phyloP scores from a whole-genome alignment of 2,888 invertebrate genomes.

The Eupelmus urozonus region DNA sequence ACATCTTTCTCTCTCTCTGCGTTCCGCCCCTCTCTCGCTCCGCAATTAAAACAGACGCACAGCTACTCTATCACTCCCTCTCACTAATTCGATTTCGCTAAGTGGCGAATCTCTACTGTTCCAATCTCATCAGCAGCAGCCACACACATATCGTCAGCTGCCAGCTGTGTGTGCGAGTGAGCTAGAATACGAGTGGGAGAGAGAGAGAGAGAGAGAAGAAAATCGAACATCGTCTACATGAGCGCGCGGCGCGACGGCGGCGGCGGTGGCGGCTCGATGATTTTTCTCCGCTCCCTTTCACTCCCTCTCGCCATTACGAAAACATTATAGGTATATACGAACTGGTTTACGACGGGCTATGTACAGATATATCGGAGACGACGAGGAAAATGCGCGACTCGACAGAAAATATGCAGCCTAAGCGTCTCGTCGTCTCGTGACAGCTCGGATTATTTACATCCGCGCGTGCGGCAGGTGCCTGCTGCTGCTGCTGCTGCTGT shows the following conservation, averaged over 20 bases:
- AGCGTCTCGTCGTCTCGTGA: not conserved
- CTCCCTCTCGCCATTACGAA: not conserved
- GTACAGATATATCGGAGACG: no score
- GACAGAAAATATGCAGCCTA: no score
- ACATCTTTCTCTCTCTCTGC: no score
- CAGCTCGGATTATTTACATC: constrained; percentile 11
- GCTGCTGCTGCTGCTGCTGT: not conserved
- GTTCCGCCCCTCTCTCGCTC: no score
- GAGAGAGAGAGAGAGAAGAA: constrained; percentile 29
- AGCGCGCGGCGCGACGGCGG: not conserved
- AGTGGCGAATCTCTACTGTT: constrained; percentile 3
- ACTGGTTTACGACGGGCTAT: no score
- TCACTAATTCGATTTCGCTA: constrained; percentile 36
- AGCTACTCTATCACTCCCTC: not conserved
- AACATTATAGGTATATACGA: no score
- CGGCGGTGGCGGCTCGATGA: constrained; percentile 35
- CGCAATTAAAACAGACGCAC: no score
- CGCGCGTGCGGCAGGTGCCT: not conserved
- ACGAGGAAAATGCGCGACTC: no score
- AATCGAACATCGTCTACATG: constrained; percentile 49
- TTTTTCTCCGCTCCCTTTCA: constrained; percentile 28
- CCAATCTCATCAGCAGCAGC: constrained; percentile 12
- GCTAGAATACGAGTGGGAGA: no score
- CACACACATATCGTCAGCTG: no score
- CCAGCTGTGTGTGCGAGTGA: constrained; percentile 38